Evolutionary conservation across 2,888 invertebrate species (phyloP), one percentile per base, ranked within the genome.

Genomic region (Trilocha varians): DNA sequence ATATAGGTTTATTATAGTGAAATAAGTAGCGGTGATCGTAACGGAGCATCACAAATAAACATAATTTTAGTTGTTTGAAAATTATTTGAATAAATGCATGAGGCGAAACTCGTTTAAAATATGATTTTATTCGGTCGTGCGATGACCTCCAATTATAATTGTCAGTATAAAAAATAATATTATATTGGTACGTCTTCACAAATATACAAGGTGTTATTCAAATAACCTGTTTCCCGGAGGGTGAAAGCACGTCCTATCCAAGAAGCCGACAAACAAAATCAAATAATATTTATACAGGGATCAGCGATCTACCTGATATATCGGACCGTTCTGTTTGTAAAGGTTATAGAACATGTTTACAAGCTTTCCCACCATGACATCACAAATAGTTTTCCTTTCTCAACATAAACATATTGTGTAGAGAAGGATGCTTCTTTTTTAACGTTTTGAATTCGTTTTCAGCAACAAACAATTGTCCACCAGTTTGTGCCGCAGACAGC

Each of bases 401-500:
- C 25, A 25, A 25, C 8, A 9, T 25, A 25, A 3, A 25, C 11
- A 25, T 25, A 25, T 18, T 18, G 18, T 25, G 11, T 11, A 3
- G 11, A 6, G 5, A 25, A 11, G 25, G 25, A 25, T 25, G 8
- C 8, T 25, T 25, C 25, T 25, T 25, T 9, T 25, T 33, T 43
- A 40, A 40, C 43, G 52, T 41, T 40, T 43, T 39, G 3, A 9
- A 9, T 9, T 51, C 46, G 33, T 43, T 71, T 74, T 34, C 67
- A 82, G 82, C 84, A 82, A 57, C 62, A 70, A 15, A 69, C 70
- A 34, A 64, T 79, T 32, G 65, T 84, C 40, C 84, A 85, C 49
- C 85, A 85, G 54, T 85, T 83, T 53, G 73, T 85, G 34, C 84
- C 85, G 2, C 84, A 85, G 56, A 57, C 77, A 5, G 83, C 84